Percentiles rank a stretch among this genome's conserved stretches.
Conservation (phyloP, 1,140 invertebrate species). For the Drosophila tsacasi region DNA sequence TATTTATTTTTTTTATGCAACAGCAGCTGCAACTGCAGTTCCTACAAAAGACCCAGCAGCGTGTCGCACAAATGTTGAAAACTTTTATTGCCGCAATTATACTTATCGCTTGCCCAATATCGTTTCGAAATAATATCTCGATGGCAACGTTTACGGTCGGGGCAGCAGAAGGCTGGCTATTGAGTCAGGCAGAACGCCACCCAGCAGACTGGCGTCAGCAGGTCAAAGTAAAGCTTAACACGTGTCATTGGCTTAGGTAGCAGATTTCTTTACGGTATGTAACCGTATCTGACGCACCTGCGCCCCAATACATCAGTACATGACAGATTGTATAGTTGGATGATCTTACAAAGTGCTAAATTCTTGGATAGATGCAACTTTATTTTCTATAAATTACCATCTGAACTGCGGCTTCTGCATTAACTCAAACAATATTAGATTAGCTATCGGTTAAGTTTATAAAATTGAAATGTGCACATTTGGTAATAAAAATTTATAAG, state of each 20-base stretch:
- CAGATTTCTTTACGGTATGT: conserved; percentile 26
- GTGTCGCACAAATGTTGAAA: conserved; percentile 77
- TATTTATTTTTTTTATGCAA: conserved; percentile 25
- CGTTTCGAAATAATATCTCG: conserved; percentile 81
- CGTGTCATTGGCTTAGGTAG: conserved; percentile 57
- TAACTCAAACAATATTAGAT: not conserved
- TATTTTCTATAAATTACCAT: not conserved
- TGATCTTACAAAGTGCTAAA: not conserved
- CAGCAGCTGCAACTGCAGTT: conserved; percentile 42
- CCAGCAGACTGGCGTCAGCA: conserved; percentile 20
- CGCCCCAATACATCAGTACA: not conserved
- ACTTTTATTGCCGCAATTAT: conserved; percentile 84
- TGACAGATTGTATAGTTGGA: not conserved
- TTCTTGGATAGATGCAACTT: not conserved
- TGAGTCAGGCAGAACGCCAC: conserved; percentile 21
- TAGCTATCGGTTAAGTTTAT: too few species aligned
- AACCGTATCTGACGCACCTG: conserved; percentile 15
- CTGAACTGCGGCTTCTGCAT: not conserved
- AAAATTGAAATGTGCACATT: too few species aligned
- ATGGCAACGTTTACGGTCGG: conserved; percentile 59
- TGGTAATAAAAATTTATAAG: too few species aligned
- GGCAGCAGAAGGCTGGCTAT: conserved; percentile 24
- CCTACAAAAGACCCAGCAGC: conserved; percentile 25
- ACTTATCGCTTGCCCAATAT: conserved; percentile 82
- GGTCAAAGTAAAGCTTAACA: conserved; percentile 53